Evolutionary conservation across 2,113 vertebrate species (phyloP).

Genomic region (Gulo gulo): DNA sequence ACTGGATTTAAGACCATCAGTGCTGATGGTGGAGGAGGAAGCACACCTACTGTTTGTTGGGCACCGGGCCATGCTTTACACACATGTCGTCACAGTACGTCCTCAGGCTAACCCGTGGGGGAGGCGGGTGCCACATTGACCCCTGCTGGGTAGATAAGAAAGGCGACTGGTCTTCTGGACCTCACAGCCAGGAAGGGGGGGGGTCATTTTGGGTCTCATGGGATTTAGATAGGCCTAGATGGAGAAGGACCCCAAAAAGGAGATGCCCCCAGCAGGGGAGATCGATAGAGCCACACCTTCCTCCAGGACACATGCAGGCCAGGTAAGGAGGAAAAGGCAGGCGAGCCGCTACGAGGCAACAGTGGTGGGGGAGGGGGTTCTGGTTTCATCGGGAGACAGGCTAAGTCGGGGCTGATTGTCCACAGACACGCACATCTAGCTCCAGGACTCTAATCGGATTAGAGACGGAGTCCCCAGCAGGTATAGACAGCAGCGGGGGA

Average conservation of each 20-base stretch:
- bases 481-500: background rate
- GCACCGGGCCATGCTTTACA: fast-evolving
- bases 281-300: background rate
- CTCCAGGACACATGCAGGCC: too few relatives aligned
- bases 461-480: background rate
- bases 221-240: too few relatives aligned
- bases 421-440: background rate
- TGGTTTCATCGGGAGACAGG: background rate
- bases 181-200: fast-evolving
- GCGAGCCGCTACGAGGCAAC: too few relatives aligned
- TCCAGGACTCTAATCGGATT: fast-evolving
- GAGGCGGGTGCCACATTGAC: fast-evolving
- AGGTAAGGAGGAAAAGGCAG: background rate
- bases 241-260: too few relatives aligned
- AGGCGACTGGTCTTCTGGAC: background rate
- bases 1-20: background rate
- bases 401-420: too few relatives aligned
- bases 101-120: background rate
- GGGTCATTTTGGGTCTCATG: fast-evolving
- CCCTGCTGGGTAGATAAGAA: background rate
- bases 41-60: fast-evolving
- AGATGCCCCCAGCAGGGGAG: too few relatives aligned
- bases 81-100: fast-evolving
- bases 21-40: background rate
- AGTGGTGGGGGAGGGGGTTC: fast-evolving